A percentile compares a stretch with the other conserved stretches of the same genome.
Conservation (phyloP, 2,888 invertebrate species). For the Orthosia cruda region DNA sequence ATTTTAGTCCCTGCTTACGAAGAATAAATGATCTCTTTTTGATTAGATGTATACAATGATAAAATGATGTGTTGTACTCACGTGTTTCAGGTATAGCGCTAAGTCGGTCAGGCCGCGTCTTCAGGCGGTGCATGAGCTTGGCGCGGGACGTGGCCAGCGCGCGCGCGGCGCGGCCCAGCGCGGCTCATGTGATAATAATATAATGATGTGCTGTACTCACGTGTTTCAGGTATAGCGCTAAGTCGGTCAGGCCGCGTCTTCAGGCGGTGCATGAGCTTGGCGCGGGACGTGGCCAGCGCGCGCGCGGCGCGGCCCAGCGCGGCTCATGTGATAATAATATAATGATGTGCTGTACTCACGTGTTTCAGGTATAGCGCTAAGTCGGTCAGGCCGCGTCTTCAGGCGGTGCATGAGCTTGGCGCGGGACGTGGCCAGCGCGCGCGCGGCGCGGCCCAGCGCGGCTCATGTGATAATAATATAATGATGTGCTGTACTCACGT, state of each 20-base stretch:
- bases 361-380: fast-evolving
- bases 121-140: conserved; percentile 69
- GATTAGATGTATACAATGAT: too few relatives aligned
- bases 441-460: conserved; percentile 78
- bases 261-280: conserved; percentile 70
- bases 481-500: neutral
- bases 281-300: conserved; percentile 71
- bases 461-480: conserved; percentile 51
- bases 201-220: neutral
- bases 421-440: conserved; percentile 72
- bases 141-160: conserved; percentile 71
- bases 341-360: neutral
- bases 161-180: conserved; percentile 78
- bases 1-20: too few relatives aligned
- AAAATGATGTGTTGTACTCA: neutral
- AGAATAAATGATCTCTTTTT: too few relatives aligned
- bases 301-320: conserved; percentile 79
- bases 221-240: neutral
- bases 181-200: conserved; percentile 60
- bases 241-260: conserved; percentile 16
- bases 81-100: neutral
- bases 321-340: conserved; percentile 50
- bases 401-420: conserved; percentile 70
- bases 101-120: conserved; percentile 13
- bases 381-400: conserved; percentile 15